phyloP scores from a whole-genome alignment of 1,140 invertebrate genomes.

The Papilio dardanus region DNA sequence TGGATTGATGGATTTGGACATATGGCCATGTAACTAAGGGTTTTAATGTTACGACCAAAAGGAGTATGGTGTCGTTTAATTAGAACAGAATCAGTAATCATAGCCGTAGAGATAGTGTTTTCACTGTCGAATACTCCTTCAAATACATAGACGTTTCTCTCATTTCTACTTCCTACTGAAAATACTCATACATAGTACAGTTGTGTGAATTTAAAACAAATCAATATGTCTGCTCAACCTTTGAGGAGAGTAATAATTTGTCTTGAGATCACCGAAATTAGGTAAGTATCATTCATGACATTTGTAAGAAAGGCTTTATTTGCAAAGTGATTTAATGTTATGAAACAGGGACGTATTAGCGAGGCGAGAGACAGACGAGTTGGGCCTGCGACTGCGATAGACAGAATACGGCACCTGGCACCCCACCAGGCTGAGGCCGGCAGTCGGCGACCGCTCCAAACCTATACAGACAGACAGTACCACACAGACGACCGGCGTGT shows the following conservation, averaged over 20 bases:
- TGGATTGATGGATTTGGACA: not conserved
- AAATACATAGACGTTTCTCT: too few species aligned
- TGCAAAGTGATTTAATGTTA: not conserved
- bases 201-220: too few species aligned
- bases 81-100: too few species aligned
- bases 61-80: too few species aligned
- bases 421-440: not conserved
- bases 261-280: not conserved
- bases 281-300: not conserved
- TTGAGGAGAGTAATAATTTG: too few species aligned
- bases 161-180: too few species aligned
- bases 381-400: not conserved
- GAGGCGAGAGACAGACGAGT: not conserved
- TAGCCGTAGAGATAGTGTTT: too few species aligned
- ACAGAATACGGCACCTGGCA: not conserved
- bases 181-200: too few species aligned
- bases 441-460: not conserved
- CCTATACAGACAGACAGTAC: conserved; percentile 22
- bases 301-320: not conserved
- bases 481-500: not conserved
- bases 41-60: not conserved
- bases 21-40: too few species aligned
- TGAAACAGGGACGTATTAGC: not conserved
- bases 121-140: too few species aligned
- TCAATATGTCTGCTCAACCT: too few species aligned